A percentile compares a stretch with the other conserved stretches of the same genome.
Evolutionary conservation across 2,797 vertebrate genomes (phyloP).

Genomic region (Hephaestus fuliginosus): DNA sequence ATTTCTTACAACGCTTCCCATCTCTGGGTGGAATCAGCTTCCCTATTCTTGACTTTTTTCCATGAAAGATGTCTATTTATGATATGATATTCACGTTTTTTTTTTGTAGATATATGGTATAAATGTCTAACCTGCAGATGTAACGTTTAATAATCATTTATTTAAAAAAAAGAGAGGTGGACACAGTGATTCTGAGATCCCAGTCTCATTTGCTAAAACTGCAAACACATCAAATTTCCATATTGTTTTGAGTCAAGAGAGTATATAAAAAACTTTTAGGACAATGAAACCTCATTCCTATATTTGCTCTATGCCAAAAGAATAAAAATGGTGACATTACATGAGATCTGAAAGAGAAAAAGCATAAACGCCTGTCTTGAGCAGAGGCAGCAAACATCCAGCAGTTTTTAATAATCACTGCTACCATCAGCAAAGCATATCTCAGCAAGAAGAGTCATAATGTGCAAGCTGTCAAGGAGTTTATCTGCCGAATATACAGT

Average conservation of each 20-base stretch:
- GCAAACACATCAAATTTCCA: constrained; percentile 1
- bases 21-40: not conserved
- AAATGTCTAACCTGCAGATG: not conserved
- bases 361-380: constrained; percentile 26
- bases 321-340: constrained; percentile 28
- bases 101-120: not conserved
- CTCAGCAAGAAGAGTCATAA: constrained; percentile 67
- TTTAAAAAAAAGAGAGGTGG: not conserved
- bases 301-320: constrained; percentile 15
- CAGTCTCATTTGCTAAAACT: constrained; percentile 2
- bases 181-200: not conserved
- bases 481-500: constrained; percentile 72
- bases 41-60: too few species aligned
- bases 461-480: constrained; percentile 73
- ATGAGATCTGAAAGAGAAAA: constrained; percentile 15
- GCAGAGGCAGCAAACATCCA: constrained; percentile 58
- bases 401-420: constrained; percentile 76
- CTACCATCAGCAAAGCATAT: constrained; percentile 75
- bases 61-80: too few species aligned
- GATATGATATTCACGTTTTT: too few species aligned
- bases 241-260: constrained; percentile 2
- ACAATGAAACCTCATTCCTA: constrained; percentile 53
- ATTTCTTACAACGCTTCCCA: not conserved
- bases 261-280: constrained; percentile 56
- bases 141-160: not conserved